Evolutionary conservation across 2,113 vertebrate species (phyloP).

Genomic region (Octodon degus): DNA sequence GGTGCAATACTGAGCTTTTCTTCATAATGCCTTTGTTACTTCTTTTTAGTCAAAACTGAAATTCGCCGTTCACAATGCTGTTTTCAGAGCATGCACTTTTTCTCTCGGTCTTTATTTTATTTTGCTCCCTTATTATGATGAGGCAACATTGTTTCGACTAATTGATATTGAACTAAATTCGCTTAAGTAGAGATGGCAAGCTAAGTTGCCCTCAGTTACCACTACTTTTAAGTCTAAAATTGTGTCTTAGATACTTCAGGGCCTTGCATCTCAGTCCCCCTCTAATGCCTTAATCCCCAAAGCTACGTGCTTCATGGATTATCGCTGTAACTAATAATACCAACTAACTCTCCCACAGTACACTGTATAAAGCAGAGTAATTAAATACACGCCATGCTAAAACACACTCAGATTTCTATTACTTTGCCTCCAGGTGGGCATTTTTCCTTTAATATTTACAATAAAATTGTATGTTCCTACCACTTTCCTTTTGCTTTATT

Average conservation of each 20-base stretch:
- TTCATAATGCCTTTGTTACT: constrained; percentile 30
- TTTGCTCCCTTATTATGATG: constrained; percentile 77
- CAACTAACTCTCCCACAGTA: constrained; percentile 67
- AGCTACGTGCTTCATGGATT: constrained; percentile 68
- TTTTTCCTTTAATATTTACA: constrained; percentile 67
- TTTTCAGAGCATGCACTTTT: neutral
- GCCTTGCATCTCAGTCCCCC: constrained; percentile 81
- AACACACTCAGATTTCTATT: constrained; percentile 71
- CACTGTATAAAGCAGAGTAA: constrained; percentile 71
- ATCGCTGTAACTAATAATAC: constrained; percentile 74
- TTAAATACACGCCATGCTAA: constrained; percentile 74
- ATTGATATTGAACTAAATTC: constrained; percentile 83
- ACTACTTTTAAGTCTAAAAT: constrained; percentile 85
- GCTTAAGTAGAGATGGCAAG: constrained; percentile 84
- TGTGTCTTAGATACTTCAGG: constrained; percentile 83
- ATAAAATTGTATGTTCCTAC: neutral
- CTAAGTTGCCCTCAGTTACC: constrained; percentile 81
- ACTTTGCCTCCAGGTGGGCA: constrained; percentile 67
- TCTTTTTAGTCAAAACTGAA: neutral
- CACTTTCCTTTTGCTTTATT: neutral
- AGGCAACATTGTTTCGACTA: constrained; percentile 81
- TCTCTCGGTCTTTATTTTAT: constrained; percentile 75
- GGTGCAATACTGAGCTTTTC: constrained; percentile 1
- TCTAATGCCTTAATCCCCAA: constrained; percentile 81
- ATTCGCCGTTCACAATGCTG: neutral